These are phyloP conservation scores for Morelia viridis DNA, from an alignment of 2,797 vertebrate species.

Conservation along the genomic window DNA sequence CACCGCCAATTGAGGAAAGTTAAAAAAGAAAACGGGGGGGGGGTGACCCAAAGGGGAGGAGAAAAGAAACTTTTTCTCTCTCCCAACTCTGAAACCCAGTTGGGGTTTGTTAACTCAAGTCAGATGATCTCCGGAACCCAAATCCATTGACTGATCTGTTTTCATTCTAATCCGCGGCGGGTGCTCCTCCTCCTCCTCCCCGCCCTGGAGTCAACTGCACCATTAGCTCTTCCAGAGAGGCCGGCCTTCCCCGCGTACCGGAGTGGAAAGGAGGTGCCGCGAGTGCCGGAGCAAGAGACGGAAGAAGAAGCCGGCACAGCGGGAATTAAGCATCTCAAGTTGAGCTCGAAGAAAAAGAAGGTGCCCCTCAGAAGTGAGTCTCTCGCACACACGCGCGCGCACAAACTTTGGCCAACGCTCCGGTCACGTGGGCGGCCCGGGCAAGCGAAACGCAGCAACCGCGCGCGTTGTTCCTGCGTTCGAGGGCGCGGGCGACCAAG, in stretches of 20 bases:
- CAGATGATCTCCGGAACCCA: conserved; percentile 68
- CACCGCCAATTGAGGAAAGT: conserved; percentile 41
- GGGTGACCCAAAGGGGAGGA: not conserved
- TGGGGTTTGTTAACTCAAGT: conserved; percentile 62
- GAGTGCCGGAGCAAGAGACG: not conserved
- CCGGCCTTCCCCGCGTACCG: conserved; percentile 70
- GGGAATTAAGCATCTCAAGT: not conserved
- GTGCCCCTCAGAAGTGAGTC: no score
- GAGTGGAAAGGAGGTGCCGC: conserved; percentile 42
- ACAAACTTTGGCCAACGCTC: not conserved
- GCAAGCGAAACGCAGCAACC: not conserved
- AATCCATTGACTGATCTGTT: conserved; percentile 81
- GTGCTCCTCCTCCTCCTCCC: conserved; percentile 49
- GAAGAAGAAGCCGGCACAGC: not conserved
- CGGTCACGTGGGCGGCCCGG: not conserved
- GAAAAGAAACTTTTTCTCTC: conserved; percentile 28
- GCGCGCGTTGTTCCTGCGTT: not conserved
- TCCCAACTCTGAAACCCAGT: conserved; percentile 13
- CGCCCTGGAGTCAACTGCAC: conserved; percentile 72
- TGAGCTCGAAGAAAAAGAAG: not conserved
- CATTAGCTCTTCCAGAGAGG: conserved; percentile 79
- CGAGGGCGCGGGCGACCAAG: no score
- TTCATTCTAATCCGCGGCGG: conserved; percentile 74
- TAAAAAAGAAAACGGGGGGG: not conserved
- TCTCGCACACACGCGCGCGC: not conserved